These are phyloP conservation scores for Machaerirhynchus nigripectus DNA, from an alignment of 2,113 vertebrate genomes.

Conservation along the genomic window DNA sequence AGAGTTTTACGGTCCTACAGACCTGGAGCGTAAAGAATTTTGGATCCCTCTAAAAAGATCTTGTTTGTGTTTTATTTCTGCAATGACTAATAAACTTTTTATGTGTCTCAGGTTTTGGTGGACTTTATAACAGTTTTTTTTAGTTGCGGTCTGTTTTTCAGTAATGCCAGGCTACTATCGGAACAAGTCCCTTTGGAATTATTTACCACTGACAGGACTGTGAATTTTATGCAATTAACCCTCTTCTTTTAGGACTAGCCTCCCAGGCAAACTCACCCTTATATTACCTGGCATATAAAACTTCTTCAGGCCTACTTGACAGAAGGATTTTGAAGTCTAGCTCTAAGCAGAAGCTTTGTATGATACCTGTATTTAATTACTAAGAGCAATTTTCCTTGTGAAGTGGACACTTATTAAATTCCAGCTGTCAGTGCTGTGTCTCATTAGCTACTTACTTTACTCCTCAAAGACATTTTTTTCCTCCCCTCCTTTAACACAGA, in stretches of 20 bases:
- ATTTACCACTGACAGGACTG: constrained; percentile 11
- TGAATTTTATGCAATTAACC: constrained; percentile 61
- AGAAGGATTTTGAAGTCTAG: constrained; percentile 4
- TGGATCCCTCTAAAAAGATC: constrained; percentile 33
- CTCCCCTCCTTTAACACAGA: constrained; percentile 44
- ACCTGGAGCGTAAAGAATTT: constrained; percentile 26
- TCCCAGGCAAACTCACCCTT: background rate
- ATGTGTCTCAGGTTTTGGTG: constrained; percentile 45
- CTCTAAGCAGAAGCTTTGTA: constrained; percentile 15
- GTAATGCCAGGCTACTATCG: background rate
- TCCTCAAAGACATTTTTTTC: constrained; percentile 69
- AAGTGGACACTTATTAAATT: constrained; percentile 61
- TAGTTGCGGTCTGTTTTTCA: constrained; percentile 20
- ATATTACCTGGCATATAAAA: background rate
- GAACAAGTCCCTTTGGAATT: constrained; percentile 37
- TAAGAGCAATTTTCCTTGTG: constrained; percentile 42
- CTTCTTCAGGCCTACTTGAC: background rate
- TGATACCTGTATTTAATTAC: constrained; percentile 70
- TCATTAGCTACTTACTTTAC: constrained; percentile 70
- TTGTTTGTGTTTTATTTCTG: constrained; percentile 49
- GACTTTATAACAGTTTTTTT: constrained; percentile 34
- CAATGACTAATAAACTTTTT: constrained; percentile 62
- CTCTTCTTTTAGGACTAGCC: background rate
- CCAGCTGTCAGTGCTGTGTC: constrained; percentile 69
- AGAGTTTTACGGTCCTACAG: constrained; percentile 45